Evolutionary conservation across 1,140 invertebrate genomes (phyloP).

Genomic region (Drosophila paulistorum): DNA sequence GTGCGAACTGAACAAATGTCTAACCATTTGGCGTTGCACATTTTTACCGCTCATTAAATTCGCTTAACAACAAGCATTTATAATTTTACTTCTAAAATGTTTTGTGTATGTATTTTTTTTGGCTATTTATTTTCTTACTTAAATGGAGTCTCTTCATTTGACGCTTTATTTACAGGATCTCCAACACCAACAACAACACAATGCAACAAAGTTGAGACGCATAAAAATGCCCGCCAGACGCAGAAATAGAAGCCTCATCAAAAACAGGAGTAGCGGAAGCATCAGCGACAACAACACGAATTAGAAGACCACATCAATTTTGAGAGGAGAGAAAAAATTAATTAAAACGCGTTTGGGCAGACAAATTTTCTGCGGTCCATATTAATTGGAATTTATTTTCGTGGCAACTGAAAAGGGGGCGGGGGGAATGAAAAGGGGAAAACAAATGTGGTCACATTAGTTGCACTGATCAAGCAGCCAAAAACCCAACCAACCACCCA

Average conservation of each 20-base stretch:
- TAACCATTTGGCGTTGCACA: slow-evolving; percentile 59
- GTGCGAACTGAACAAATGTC: slow-evolving; percentile 54
- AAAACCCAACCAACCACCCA: neutral
- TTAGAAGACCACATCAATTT: slow-evolving; percentile 69
- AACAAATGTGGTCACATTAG: slow-evolving; percentile 44
- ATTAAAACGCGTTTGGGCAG: slow-evolving; percentile 56
- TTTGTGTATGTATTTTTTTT: slow-evolving; percentile 5
- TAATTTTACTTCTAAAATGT: slow-evolving; percentile 50
- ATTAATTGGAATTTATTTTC: slow-evolving; percentile 70
- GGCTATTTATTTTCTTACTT: slow-evolving; percentile 34
- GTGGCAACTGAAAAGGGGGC: neutral
- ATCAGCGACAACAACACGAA: slow-evolving; percentile 9
- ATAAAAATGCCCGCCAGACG: slow-evolving; percentile 28
- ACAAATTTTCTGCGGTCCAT: neutral
- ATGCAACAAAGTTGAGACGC: slow-evolving; percentile 48
- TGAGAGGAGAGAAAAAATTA: slow-evolving; percentile 52
- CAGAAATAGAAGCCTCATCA: neutral
- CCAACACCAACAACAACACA: neutral
- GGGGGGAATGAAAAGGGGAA: neutral
- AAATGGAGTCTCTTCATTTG: slow-evolving; percentile 32
- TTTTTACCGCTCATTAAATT: slow-evolving; percentile 77
- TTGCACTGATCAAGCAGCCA: slow-evolving; percentile 14
- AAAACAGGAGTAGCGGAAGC: neutral
- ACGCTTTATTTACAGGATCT: slow-evolving; percentile 43
- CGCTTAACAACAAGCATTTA: slow-evolving; percentile 65